Evolutionary conservation across 1,140 invertebrate genomes (phyloP), one percentile per base, ranked within the genome.

Genomic region (Monochamus saltuarius): DNA sequence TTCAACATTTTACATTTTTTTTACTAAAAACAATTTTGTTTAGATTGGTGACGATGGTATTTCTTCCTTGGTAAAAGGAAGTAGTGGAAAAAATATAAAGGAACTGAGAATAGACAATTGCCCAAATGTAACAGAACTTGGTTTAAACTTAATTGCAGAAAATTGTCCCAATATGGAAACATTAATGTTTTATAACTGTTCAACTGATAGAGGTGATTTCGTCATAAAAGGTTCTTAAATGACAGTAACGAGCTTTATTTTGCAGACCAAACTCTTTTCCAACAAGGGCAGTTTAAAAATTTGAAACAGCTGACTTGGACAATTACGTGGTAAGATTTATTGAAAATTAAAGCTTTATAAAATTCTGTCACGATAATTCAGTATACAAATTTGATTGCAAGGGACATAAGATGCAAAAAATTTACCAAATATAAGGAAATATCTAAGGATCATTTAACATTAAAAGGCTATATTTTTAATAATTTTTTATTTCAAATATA

Each of bases 21-120:
- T 29, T 29, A 29, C 22, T 29, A 29, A 3, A 29, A 29, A 6
- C 6, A n/a, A 29, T 29, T 35, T 35, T 45, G 64, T 63, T 13
- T 47, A 72, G 68, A 61, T 72, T 7, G 63, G 52, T 11, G 52
- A 67, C 54, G 40, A 67, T 35, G 68, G 67, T 38, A 60, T 72
- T 19, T 42, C 51, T 36, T 8, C 29, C 1, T 51, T 68, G 17
- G 56, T 67, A 22, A 39, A 65, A 60, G 67, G 61, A 55, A 37
- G 59, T 35, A 66, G 61, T 62, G 61, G 58, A 11, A 2, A 10
- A 35, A 61, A 60, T 40, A 43, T 73, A 16, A 61, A 49, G 14
- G 71, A 73, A 62, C 22, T 73, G 29, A 55, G 56, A 39, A 54
- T 73, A 36, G 54, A 60, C 17, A 65, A 73, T 50, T 73, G 71